These are phyloP conservation scores for Drosophila ambigua DNA, from an alignment of 1,140 invertebrate genomes.

Conservation along the genomic window DNA sequence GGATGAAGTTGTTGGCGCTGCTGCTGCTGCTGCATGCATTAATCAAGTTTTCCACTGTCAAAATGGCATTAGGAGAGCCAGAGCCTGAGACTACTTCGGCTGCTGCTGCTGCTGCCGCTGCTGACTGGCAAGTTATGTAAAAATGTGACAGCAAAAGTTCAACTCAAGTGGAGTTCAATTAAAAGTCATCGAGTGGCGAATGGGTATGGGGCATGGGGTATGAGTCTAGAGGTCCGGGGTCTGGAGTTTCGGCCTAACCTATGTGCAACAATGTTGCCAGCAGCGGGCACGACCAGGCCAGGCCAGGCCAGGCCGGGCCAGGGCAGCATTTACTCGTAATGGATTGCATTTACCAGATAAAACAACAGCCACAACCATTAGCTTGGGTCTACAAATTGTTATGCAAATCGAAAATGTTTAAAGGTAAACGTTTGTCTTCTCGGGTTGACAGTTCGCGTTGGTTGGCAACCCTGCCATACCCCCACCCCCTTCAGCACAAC, in stretches of 20 bases:
- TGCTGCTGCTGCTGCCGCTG: no score
- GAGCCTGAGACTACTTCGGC: neutral
- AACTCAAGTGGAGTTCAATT: slow-evolving; percentile 55
- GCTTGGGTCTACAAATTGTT: slow-evolving; percentile 52
- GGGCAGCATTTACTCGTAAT: slow-evolving; percentile 28
- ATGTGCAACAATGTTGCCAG: slow-evolving; percentile 42
- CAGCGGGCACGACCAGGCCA: slow-evolving; percentile 35
- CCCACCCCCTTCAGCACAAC: neutral
- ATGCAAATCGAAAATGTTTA: slow-evolving; percentile 47
- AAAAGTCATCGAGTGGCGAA: slow-evolving; percentile 37
- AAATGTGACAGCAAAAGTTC: slow-evolving; percentile 60
- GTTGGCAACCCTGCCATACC: neutral
- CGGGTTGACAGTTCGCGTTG: neutral
- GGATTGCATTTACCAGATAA: slow-evolving; percentile 39
- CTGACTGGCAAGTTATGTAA: slow-evolving; percentile 44
- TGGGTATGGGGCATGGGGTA: no score
- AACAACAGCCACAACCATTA: slow-evolving; percentile 13
- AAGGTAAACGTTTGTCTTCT: slow-evolving; percentile 13
- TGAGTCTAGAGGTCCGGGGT: neutral
- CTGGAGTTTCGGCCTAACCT: neutral
- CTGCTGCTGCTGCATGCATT: slow-evolving; percentile 33
- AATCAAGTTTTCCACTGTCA: slow-evolving; percentile 53
- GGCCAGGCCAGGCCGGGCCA: neutral
- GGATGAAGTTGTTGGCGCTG: slow-evolving; percentile 60
- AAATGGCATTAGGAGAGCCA: slow-evolving; percentile 41